A percentile compares a stretch with the other conserved stretches of the same genome.
These are phyloP conservation scores for Eucriotettix oculatus DNA, from an alignment of 2,888 invertebrate species.

Conservation along the genomic window DNA sequence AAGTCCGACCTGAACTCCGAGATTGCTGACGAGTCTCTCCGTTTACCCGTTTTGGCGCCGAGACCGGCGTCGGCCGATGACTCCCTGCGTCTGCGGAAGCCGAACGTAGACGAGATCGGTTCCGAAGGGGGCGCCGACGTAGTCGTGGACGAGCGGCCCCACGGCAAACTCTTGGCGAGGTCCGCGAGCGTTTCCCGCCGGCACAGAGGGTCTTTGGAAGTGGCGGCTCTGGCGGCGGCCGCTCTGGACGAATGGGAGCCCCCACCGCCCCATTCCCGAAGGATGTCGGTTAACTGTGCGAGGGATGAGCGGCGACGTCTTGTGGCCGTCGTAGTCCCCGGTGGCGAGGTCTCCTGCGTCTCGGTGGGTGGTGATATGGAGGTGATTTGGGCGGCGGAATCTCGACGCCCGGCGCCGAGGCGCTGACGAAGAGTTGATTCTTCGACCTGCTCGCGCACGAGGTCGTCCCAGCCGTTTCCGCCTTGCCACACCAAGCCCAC, in stretches of 20 bases:
- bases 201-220: conserved; percentile 40
- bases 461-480: conserved; percentile 88
- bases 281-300: conserved; percentile 74
- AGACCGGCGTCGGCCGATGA: conserved; percentile 61
- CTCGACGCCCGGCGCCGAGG: conserved; percentile 61
- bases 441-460: conserved; percentile 71
- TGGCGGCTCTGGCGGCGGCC: conserved; percentile 21
- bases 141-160: conserved; percentile 49
- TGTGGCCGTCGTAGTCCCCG: conserved; percentile 17
- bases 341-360: conserved; percentile 52
- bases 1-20: conserved; percentile 44
- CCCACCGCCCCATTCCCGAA: conserved; percentile 74
- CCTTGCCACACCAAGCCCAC: conserved; percentile 88
- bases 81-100: conserved; percentile 57
- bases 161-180: conserved; percentile 67
- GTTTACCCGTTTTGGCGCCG: conserved; percentile 21
- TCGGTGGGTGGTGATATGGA: conserved; percentile 64
- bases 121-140: conserved; percentile 21
- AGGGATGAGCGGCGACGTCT: conserved; percentile 62
- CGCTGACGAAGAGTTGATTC: conserved; percentile 72
- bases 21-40: conserved; percentile 29
- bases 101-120: conserved; percentile 1
- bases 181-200: conserved; percentile 78
- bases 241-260: conserved; percentile 29
- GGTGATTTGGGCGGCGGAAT: conserved; percentile 82